Evolutionary conservation across 2,113 vertebrate genomes (phyloP), one percentile per base, ranked within the genome.

Genomic region (Oncorhynchus keta): DNA sequence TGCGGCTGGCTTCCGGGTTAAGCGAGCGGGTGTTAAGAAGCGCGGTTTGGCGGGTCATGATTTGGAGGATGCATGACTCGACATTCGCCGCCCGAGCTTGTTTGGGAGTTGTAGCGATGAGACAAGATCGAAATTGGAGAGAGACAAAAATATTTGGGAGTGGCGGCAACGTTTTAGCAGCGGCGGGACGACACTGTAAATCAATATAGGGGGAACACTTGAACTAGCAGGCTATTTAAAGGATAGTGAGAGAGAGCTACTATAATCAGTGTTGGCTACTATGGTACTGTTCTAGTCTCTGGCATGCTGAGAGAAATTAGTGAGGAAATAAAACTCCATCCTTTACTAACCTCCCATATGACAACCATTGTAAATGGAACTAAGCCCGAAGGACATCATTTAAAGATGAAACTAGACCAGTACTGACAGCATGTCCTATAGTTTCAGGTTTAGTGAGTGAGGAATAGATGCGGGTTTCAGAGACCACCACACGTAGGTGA

Each of bases 401-500:
- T 57, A 3, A 7, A 57, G 16, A 57, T 57, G 1, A 57, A 57
- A 57, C 55, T 18, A 18, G 55, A 57, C 55, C 55, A 20, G 16
- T 14, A 57, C 39, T 45, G 39, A 45, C 8, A 45, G 9, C 39
- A 45, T 57, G 55, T 57, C 16, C 20, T 45, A 18, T 14, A 18
- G 55, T 5, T 57, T 67, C 5, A 32, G 65, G 5, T 73, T 68
- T 75, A 76, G 74, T 68, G 77, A 76, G 68, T 18, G 45, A 68
- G 18, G 84, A 67, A 79, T 30, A 68, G 20, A 68, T 13, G 9
- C 7, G 5, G 14, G 14, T 72, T 39, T 73, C 59, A 74, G 45
- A 78, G 39, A 66, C 71, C 51, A 55, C 70, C 30, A 83, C 30
- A 80, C 26, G 13, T 48, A 22, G 55, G 64, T 75, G 79, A 72